These are phyloP conservation scores for Sceliomorpha sp. DNA, from an alignment of 2,888 invertebrate species.

Conservation along the genomic window DNA sequence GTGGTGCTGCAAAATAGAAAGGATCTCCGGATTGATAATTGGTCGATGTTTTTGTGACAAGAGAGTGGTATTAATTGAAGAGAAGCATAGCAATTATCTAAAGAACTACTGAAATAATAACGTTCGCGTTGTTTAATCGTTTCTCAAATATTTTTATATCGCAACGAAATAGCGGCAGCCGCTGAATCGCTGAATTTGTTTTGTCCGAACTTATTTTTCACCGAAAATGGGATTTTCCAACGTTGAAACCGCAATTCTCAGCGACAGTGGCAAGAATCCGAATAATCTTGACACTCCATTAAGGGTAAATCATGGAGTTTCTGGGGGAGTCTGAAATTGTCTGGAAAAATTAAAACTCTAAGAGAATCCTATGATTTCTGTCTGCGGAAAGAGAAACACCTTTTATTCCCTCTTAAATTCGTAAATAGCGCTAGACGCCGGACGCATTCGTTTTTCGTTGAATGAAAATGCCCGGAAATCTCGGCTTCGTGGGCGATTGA, in stretches of 20 bases:
- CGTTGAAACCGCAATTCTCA: constrained; percentile 17
- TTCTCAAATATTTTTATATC: not conserved
- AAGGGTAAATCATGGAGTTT: constrained; percentile 26
- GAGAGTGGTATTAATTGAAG: no score
- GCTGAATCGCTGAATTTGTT: constrained; percentile 8
- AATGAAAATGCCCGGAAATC: not conserved
- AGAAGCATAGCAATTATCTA: no score
- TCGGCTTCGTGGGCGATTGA: not conserved
- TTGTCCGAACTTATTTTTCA: not conserved
- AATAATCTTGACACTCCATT: constrained; percentile 41
- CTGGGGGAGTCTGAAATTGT: constrained; percentile 13
- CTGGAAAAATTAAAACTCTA: constrained; percentile 28
- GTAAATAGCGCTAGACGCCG: not conserved
- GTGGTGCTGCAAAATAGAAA: no score
- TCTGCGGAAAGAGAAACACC: constrained; percentile 1
- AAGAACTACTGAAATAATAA: no score
- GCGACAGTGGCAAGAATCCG: constrained; percentile 31
- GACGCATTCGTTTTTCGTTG: not conserved
- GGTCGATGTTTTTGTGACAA: no score
- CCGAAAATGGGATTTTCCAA: constrained; percentile 4
- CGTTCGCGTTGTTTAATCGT: no score
- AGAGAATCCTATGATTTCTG: constrained; percentile 11
- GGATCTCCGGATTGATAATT: no score
- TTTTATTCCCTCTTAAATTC: constrained; percentile 4
- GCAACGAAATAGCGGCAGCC: not conserved